Evolutionary conservation across 2,888 invertebrate species (phyloP).

Genomic region (Dicycla oo): DNA sequence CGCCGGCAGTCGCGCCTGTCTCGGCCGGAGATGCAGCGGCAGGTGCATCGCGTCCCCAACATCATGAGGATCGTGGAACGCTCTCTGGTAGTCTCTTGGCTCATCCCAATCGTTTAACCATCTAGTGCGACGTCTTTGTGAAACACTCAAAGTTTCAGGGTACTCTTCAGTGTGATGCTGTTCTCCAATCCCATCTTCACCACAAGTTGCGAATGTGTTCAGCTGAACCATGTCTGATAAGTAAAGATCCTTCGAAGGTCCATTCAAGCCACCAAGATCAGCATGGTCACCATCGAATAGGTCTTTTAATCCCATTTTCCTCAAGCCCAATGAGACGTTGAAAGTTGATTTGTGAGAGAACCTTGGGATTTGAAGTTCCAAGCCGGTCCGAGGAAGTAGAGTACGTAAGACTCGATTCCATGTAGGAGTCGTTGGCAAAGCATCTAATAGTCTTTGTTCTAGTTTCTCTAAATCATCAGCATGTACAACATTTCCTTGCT

Average conservation of each 20-base stretch:
- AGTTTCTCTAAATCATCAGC: conserved; percentile 94
- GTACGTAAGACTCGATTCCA: conserved; percentile 94
- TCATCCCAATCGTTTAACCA: conserved; percentile 89
- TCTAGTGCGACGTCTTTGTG: conserved; percentile 82
- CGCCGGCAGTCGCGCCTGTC: conserved; percentile 93
- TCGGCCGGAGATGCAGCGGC: conserved; percentile 92
- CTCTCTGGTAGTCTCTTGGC: conserved; percentile 92
- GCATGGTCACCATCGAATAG: conserved; percentile 94
- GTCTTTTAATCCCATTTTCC: conserved; percentile 95
- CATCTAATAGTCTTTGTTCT: conserved; percentile 92
- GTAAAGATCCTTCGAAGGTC: conserved; percentile 94
- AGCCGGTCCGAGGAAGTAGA: conserved; percentile 93
- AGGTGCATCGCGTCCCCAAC: conserved; percentile 89
- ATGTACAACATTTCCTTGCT: conserved; percentile 94
- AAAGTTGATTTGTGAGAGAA: conserved; percentile 96
- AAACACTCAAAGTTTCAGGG: conserved; percentile 91
- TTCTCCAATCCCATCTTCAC: conserved; percentile 93
- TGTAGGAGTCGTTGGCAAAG: conserved; percentile 92
- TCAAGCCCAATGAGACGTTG: conserved; percentile 94
- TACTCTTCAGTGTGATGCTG: conserved; percentile 95
- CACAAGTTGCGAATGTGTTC: conserved; percentile 96
- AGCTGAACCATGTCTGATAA: conserved; percentile 96
- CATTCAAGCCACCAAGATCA: conserved; percentile 95
- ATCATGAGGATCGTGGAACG: conserved; percentile 92
- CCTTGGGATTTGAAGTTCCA: conserved; percentile 96